A percentile compares a stretch with the other conserved stretches of the same genome.
Conservation (phyloP, 2,113 vertebrate species). For the Urocitellus parryii region DNA sequence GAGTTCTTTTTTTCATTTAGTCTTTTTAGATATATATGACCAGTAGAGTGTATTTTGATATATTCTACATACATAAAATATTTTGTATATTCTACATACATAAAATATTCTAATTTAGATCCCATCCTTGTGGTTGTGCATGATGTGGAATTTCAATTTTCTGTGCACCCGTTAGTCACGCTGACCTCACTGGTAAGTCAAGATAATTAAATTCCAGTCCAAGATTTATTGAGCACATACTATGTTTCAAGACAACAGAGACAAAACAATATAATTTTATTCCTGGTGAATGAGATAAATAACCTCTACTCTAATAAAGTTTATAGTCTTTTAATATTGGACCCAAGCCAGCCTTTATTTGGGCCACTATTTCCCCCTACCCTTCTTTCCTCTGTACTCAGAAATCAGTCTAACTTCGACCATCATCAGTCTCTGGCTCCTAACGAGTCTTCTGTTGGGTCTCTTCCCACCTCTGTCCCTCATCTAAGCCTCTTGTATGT, state of each 20-base stretch:
- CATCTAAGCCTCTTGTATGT: not conserved
- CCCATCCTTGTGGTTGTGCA: too few species aligned
- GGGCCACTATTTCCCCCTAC: not conserved
- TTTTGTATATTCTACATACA: too few species aligned
- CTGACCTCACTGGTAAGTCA: not conserved
- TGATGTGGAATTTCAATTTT: not conserved
- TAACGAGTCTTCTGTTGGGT: not conserved
- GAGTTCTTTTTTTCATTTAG: too few species aligned
- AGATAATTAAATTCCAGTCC: not conserved
- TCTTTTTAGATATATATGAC: too few species aligned
- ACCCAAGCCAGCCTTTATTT: not conserved
- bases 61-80: not conserved
- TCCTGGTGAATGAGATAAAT: constrained; percentile 25
- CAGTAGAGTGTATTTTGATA: too few species aligned
- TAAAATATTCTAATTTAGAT: too few species aligned
- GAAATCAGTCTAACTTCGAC: not conserved
- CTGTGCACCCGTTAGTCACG: not conserved
- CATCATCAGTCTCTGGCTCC: not conserved
- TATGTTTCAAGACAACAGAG: not conserved
- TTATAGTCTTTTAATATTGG: not conserved
- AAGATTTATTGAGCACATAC: constrained; percentile 12
- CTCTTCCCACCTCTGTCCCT: not conserved
- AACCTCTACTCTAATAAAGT: not conserved
- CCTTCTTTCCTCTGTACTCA: not conserved
- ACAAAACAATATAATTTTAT: not conserved